These are phyloP conservation scores for Cephus pygmeus DNA, from an alignment of 2,888 invertebrate genomes.

Conservation along the genomic window DNA sequence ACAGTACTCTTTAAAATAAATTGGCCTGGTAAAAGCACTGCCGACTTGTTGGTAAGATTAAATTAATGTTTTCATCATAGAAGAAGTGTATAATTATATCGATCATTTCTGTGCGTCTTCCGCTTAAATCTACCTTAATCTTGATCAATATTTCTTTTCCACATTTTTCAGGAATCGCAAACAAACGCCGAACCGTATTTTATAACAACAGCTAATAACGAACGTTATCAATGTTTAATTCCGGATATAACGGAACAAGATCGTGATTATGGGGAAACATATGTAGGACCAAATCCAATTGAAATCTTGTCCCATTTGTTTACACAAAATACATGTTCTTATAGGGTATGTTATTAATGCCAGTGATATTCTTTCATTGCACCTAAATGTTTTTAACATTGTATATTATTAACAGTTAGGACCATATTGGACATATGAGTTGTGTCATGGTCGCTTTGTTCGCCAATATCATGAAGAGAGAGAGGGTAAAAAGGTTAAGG, in stretches of 20 bases:
- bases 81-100: neutral
- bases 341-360: conserved; percentile 67
- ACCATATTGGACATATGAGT: conserved; percentile 96
- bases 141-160: neutral
- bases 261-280: conserved; percentile 70
- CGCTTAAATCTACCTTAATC: no score
- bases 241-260: conserved; percentile 75
- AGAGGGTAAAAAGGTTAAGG: conserved; percentile 84
- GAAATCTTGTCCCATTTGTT: conserved; percentile 83
- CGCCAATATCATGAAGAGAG: conserved; percentile 96
- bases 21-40: conserved; percentile 74
- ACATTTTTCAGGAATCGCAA: conserved; percentile 47
- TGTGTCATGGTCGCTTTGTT: conserved; percentile 92
- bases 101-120: no score
- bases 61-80: neutral
- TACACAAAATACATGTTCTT: conserved; percentile 83
- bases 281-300: conserved; percentile 81
- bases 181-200: conserved; percentile 71
- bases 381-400: neutral
- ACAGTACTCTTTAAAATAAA: conserved; percentile 82
- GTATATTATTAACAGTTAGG: conserved; percentile 71
- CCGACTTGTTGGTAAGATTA: conserved; percentile 62
- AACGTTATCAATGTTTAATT: conserved; percentile 84
- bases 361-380: neutral
- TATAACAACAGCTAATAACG: conserved; percentile 81